These are phyloP conservation scores for Sterrhoptilus dennistouni DNA, from an alignment of 2,113 vertebrate genomes.

Conservation along the genomic window DNA sequence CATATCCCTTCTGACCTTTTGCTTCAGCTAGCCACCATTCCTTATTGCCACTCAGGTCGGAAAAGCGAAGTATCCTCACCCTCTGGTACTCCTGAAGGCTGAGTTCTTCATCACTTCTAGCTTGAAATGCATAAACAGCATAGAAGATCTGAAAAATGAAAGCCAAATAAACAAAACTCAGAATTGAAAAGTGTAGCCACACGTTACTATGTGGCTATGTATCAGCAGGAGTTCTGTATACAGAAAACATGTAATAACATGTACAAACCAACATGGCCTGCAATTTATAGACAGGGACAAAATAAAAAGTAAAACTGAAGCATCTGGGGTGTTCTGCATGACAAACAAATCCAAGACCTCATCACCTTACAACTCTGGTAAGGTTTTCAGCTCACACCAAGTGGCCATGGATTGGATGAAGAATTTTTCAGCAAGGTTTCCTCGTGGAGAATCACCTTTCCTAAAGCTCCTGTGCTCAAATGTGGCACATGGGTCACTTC, in stretches of 20 bases:
- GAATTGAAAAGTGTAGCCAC: neutral
- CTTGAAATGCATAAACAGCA: conserved; percentile 92
- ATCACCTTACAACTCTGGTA: neutral
- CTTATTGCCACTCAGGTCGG: conserved; percentile 91
- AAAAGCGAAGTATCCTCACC: conserved; percentile 88
- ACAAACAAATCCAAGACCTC: neutral
- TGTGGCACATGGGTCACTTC: neutral
- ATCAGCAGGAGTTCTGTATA: neutral
- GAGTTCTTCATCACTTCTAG: conserved; percentile 90
- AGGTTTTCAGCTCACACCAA: neutral
- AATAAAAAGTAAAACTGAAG: neutral
- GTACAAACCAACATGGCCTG: neutral
- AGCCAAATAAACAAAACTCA: neutral
- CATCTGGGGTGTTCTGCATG: neutral
- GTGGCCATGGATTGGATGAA: neutral
- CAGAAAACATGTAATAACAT: neutral
- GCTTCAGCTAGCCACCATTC: conserved; percentile 97
- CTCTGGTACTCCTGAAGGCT: conserved; percentile 91
- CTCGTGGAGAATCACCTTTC: neutral
- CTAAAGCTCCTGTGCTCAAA: neutral
- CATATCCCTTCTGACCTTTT: conserved; percentile 90
- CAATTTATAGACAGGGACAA: neutral
- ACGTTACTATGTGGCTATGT: neutral
- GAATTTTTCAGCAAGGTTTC: neutral
- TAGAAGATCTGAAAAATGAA: conserved; percentile 84